Evolutionary conservation across 2,113 vertebrate species (phyloP).

Genomic region (Perognathus longimembris): DNA sequence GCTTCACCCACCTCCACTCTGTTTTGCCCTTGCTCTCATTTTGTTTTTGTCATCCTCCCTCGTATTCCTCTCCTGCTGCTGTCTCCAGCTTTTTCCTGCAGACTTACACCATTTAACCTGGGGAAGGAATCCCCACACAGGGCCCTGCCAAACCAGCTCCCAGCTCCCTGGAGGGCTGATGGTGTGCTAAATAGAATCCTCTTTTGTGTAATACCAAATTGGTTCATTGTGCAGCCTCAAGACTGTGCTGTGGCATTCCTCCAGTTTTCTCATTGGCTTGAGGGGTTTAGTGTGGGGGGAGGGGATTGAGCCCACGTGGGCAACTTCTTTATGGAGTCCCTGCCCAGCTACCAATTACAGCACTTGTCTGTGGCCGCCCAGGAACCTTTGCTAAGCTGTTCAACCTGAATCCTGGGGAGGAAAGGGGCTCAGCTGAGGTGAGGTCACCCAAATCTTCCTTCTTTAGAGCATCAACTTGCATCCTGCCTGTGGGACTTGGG

Average conservation of each 20-base stretch:
- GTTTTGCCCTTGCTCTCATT: neutral
- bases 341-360: neutral
- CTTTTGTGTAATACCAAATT: neutral
- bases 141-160: neutral
- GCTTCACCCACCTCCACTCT: neutral
- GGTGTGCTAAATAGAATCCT: neutral
- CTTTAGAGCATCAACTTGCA: neutral
- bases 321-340: neutral
- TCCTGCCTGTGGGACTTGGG: rapidly evolving
- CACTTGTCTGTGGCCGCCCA: neutral
- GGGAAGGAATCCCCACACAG: rapidly evolving
- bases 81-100: neutral
- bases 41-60: neutral
- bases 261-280: neutral
- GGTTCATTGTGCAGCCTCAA: neutral
- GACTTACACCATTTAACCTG: neutral
- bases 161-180: neutral
- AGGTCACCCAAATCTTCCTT: neutral
- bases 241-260: rapidly evolving
- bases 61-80: neutral
- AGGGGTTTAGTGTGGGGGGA: neutral
- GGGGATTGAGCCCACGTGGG: neutral
- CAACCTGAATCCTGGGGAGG: neutral
- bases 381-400: neutral
- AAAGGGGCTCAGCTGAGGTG: neutral